Evolutionary conservation across 1,140 invertebrate genomes (phyloP).

Genomic region (Pantala flavescens): DNA sequence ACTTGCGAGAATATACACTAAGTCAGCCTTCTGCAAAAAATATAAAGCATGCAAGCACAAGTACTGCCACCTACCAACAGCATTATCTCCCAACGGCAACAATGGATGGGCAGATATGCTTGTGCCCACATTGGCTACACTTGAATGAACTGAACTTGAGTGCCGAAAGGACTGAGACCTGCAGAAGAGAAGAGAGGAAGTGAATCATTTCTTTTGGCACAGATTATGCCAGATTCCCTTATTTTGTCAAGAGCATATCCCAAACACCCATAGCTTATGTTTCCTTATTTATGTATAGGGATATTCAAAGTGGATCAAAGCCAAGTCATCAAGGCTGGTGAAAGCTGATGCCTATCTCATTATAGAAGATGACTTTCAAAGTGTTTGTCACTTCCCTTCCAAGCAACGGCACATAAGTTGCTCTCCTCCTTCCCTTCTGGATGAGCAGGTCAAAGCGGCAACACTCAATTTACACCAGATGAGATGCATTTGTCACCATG

Average conservation of each 20-base stretch:
- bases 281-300: not conserved
- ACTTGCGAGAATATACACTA: not conserved
- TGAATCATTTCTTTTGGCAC: conserved; percentile 16
- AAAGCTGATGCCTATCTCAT: not conserved
- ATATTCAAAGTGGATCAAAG: not conserved
- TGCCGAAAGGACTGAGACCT: conserved; percentile 76
- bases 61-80: conserved; percentile 28
- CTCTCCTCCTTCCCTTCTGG: conserved; percentile 2
- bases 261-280: not conserved
- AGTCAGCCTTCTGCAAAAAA: not conserved
- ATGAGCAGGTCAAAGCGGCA: not conserved
- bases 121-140: conserved; percentile 54
- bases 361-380: not conserved
- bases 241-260: not conserved
- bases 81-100: conserved; percentile 61
- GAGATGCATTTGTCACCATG: conserved; percentile 8
- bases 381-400: not conserved
- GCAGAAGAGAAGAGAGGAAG: conserved; percentile 54
- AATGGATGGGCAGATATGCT: conserved; percentile 73
- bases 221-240: not conserved
- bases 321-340: not conserved
- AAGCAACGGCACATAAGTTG: not conserved
- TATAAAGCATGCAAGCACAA: conserved; percentile 11
- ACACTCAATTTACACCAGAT: conserved; percentile 1
- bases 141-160: conserved; percentile 44